phyloP scores from a whole-genome alignment of 2,113 vertebrate species.

The Bos javanicus region DNA sequence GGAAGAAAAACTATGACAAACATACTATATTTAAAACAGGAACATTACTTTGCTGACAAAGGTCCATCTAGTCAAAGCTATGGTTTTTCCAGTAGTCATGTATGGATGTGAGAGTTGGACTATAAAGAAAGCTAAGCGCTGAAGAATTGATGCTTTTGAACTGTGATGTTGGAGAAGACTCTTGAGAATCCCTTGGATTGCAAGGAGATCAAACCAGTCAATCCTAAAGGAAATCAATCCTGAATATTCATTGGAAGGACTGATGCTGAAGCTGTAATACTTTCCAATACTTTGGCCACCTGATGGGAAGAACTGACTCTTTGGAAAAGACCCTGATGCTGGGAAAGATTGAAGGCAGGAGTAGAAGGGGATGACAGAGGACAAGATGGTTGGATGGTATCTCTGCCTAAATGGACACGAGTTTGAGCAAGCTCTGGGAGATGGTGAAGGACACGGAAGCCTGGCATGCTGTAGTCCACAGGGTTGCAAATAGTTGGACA shows the following conservation, averaged over 20 bases:
- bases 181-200: neutral
- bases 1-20: neutral
- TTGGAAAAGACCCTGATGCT: neutral
- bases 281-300: neutral
- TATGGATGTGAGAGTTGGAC: no score
- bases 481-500: neutral
- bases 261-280: neutral
- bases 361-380: neutral
- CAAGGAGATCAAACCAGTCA: neutral
- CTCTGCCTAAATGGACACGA: neutral
- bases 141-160: neutral
- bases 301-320: neutral
- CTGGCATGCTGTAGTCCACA: neutral
- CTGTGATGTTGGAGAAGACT: neutral
- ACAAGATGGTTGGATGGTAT: neutral
- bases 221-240: neutral
- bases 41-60: neutral
- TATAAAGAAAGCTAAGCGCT: neutral
- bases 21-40: neutral
- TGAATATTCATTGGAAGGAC: neutral
- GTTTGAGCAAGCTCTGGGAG: neutral
- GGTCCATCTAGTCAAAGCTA: neutral
- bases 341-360: neutral
- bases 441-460: neutral
- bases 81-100: neutral